Percentiles rank a stretch among this genome's conserved stretches.
These are phyloP conservation scores for Lepidocyrtinus sp. DNA, from an alignment of 2,888 invertebrate genomes.

Conservation along the genomic window DNA sequence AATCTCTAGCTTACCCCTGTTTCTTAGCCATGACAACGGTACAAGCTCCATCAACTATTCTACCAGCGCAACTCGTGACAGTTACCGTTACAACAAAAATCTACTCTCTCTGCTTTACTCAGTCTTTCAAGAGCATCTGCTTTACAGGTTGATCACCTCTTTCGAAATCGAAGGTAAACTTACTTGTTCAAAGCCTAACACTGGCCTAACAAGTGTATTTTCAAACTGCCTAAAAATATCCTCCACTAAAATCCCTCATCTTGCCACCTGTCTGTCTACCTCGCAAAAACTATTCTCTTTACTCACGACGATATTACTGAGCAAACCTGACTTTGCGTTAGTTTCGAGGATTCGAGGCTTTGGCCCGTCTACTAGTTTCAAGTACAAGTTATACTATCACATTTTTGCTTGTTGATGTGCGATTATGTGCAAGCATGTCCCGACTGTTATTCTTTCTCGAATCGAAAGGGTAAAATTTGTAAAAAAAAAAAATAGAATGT, in stretches of 20 bases:
- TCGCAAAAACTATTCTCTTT: conserved; percentile 1
- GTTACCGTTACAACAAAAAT: no score
- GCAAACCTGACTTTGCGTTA: neutral
- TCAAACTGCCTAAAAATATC: neutral
- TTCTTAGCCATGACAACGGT: no score
- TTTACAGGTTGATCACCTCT: no score
- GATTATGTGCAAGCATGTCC: conserved; percentile 56
- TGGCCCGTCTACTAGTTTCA: conserved; percentile 38
- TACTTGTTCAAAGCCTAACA: no score
- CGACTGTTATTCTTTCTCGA: neutral
- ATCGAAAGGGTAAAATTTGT: conserved; percentile 22
- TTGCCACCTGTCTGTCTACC: conserved; percentile 60
- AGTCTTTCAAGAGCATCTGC: no score
- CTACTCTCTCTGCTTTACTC: no score
- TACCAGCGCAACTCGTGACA: no score
- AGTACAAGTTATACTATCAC: conserved; percentile 38
- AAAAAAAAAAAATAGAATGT: conserved; percentile 3
- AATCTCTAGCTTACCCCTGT: no score
- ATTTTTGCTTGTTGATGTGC: conserved; percentile 30
- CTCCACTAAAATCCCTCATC: neutral
- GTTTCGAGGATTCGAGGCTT: no score
- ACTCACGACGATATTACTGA: conserved; percentile 2
- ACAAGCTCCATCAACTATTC: no score
- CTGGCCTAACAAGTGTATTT: no score
- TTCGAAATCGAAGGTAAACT: no score